phyloP scores from a whole-genome alignment of 1,140 invertebrate genomes.

The Aphelenchoides fujianensis region DNA sequence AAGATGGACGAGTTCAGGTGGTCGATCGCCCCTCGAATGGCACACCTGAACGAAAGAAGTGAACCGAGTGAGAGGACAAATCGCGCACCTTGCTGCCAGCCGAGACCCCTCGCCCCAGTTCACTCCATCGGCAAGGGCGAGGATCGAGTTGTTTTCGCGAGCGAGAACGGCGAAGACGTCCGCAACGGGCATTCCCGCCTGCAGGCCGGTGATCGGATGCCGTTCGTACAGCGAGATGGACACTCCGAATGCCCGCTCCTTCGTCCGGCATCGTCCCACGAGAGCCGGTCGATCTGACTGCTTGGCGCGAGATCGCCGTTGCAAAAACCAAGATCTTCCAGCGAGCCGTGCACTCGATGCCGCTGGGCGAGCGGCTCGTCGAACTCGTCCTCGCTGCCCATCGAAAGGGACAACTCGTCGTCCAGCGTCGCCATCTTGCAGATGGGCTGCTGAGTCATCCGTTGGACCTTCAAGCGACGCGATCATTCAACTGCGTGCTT shows the following conservation, averaged over 20 bases:
- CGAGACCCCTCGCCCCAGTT: conserved; percentile 78
- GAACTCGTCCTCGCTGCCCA: conserved; percentile 47
- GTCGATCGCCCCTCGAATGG: conserved; percentile 80
- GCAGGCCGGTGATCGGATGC: conserved; percentile 73
- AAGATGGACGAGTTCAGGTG: conserved; percentile 69
- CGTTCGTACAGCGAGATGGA: conserved; percentile 74
- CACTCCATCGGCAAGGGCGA: conserved; percentile 84
- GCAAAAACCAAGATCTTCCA: conserved; percentile 17
- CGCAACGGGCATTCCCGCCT: conserved; percentile 79
- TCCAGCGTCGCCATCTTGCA: conserved; percentile 60
- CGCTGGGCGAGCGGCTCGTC: conserved; percentile 31
- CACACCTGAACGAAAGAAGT: conserved; percentile 66
- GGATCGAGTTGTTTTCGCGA: conserved; percentile 74
- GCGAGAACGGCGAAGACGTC: conserved; percentile 82
- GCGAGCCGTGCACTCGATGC: not conserved
- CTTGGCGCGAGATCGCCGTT: not conserved
- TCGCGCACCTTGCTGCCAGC: not conserved
- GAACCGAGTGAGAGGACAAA: not conserved
- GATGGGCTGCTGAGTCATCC: conserved; percentile 50
- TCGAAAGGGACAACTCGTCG: conserved; percentile 56
- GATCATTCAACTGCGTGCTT: conserved; percentile 14
- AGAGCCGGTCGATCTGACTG: conserved; percentile 14
- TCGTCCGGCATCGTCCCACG: conserved; percentile 35
- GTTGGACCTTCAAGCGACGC: conserved; percentile 43
- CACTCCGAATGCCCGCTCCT: conserved; percentile 71